Evolutionary conservation across 2,888 invertebrate species (phyloP), one percentile per base, ranked within the genome.

Genomic region (Laspeyria flexula): DNA sequence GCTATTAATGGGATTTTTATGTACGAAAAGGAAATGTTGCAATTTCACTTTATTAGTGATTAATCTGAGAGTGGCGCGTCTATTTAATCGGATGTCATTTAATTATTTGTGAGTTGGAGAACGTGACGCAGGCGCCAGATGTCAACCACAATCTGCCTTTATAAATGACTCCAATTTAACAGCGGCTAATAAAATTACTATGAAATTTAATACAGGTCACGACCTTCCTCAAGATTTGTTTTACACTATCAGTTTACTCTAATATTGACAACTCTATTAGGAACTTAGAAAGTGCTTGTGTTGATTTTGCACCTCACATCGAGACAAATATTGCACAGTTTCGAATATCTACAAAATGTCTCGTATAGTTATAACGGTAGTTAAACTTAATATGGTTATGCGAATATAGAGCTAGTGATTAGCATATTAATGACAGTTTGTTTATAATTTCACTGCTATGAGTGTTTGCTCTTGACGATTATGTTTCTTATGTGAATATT

Each of bases 231-330:
- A 48, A 45, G 57, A 71, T 73, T 73, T 68, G 65, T 70, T 73
- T 67, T 66, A 62, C 66, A 62, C 61, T 60, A 64, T 59, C 68
- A 41, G 49, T 71, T 71, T 60, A 63, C 50, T 51, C 57, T 47
- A 37, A 48, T 43, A 47, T 63, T 70, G 77, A 79, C 73, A 73
- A 60, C 63, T 77, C 53, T 66, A 82, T 77, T 75, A 66, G 56
- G 79, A 71, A 71, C 77, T 61, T 75, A 84, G 86, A 86, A 86
- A 85, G 85, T 81, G 65, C 62, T 78, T 70, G 60, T 77, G 70
- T 79, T 74, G 73, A 73, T 72, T 74, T 72, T 71, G 65, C 70
- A 71, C 65, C 63, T 61, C 43, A 58, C 37, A 35, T 34, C 44
- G 60, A 52, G 41, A 53, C 54, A 61, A 71, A 73, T 70, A 72